phyloP scores from a whole-genome alignment of 2,113 vertebrate genomes.

The Rana temporaria region DNA sequence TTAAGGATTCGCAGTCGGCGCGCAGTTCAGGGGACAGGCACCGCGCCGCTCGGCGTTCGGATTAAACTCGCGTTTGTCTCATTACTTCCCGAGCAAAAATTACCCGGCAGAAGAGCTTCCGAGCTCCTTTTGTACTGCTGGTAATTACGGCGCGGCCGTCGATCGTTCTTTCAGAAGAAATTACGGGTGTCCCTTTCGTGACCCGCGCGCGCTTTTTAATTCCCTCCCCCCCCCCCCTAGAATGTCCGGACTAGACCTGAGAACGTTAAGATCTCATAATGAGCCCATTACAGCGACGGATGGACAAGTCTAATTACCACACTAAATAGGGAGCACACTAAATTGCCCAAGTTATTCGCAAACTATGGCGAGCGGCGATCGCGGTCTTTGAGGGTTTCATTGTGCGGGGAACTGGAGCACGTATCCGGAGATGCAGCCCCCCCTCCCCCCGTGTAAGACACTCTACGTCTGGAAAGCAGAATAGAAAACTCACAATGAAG shows the following conservation, averaged over 20 bases:
- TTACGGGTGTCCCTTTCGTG: constrained; percentile 29
- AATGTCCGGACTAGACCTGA: constrained; percentile 46
- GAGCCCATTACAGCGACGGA: constrained; percentile 39
- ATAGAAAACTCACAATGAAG: too few relatives aligned
- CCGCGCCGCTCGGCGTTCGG: not conserved
- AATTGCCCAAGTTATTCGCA: too few relatives aligned
- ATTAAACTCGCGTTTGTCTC: not conserved
- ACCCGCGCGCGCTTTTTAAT: constrained; percentile 36
- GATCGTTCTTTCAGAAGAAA: constrained; percentile 48
- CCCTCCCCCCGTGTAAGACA: too few relatives aligned
- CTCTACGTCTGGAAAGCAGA: too few relatives aligned
- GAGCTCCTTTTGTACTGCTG: constrained; percentile 14
- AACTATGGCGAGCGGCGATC: too few relatives aligned
- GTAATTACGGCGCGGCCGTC: constrained; percentile 35
- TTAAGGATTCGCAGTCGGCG: not conserved
- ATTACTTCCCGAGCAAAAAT: constrained; percentile 21
- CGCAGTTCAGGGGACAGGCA: not conserved
- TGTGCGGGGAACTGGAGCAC: too few relatives aligned
- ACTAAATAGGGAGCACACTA: not conserved
- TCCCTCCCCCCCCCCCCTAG: not conserved
- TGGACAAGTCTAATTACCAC: constrained; percentile 25
- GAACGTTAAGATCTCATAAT: constrained; percentile 30
- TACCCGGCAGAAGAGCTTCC: not conserved
- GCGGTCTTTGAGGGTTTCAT: too few relatives aligned
- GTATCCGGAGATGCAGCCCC: too few relatives aligned